A percentile compares a stretch with the other conserved stretches of the same genome.
These are phyloP conservation scores for Chaenocephalus aceratus DNA, from an alignment of 2,113 vertebrate species.

Conservation along the genomic window DNA sequence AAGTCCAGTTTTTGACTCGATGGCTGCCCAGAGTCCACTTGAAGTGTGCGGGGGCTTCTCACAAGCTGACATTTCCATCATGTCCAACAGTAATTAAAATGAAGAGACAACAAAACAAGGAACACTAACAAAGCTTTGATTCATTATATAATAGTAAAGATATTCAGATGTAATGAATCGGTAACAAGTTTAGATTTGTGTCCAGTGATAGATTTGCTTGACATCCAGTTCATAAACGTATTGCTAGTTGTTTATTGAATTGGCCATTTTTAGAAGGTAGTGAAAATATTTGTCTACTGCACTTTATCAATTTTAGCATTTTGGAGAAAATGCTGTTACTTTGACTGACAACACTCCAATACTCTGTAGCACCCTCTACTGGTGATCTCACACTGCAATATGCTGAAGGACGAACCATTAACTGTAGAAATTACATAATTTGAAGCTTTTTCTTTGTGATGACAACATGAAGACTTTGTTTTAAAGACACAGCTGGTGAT, in stretches of 20 bases:
- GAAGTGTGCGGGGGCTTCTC: constrained; percentile 20
- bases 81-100: constrained; percentile 5
- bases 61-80: neutral
- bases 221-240: constrained; percentile 66
- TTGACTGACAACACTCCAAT: constrained; percentile 45
- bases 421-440: constrained; percentile 26
- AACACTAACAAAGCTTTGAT: constrained; percentile 72
- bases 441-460: constrained; percentile 32
- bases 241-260: constrained; percentile 62
- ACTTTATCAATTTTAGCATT: constrained; percentile 79
- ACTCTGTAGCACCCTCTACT: constrained; percentile 54
- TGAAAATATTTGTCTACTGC: constrained; percentile 64
- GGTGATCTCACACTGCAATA: constrained; percentile 55
- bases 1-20: neutral
- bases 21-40: constrained; percentile 14
- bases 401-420: constrained; percentile 51
- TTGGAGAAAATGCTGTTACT: constrained; percentile 63
- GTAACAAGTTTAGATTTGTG: constrained; percentile 60
- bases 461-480: constrained; percentile 21
- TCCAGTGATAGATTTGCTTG: constrained; percentile 65
- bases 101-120: constrained; percentile 36
- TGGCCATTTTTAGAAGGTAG: constrained; percentile 60
- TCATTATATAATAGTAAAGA: constrained; percentile 45
- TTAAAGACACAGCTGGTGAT: constrained; percentile 23
- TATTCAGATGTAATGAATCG: constrained; percentile 62